Conservation (phyloP, 1,140 invertebrate species). For the Pinna nobilis region DNA sequence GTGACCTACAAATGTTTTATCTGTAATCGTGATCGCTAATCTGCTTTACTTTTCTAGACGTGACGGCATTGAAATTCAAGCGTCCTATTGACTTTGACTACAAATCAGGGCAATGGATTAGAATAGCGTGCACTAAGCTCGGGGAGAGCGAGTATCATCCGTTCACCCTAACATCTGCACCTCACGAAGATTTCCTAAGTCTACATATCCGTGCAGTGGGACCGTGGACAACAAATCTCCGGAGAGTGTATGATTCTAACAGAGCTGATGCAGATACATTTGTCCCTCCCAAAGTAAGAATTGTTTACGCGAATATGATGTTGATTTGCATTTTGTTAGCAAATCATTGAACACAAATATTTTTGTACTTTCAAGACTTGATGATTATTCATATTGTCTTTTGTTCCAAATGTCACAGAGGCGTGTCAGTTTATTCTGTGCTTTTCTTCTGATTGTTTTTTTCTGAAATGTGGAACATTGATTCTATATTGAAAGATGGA, state of each 20-base stretch:
- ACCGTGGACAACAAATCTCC: constrained; percentile 98
- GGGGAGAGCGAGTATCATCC: constrained; percentile 96
- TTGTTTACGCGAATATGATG: background rate
- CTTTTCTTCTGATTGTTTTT: no score
- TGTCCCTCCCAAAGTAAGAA: constrained; percentile 78
- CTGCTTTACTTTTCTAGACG: constrained; percentile 68
- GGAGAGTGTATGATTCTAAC: constrained; percentile 97
- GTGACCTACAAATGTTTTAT: background rate
- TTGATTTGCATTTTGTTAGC: background rate
- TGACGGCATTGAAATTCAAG: constrained; percentile 77
- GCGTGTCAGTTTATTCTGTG: background rate
- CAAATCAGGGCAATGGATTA: constrained; percentile 90
- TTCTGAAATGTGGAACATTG: no score
- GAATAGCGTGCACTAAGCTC: constrained; percentile 93
- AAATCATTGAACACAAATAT: background rate
- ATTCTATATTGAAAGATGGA: no score
- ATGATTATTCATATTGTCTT: background rate
- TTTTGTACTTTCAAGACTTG: background rate
- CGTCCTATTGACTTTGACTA: constrained; percentile 97
- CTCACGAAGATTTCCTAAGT: constrained; percentile 96
- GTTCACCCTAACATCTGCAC: constrained; percentile 97
- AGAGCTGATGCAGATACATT: constrained; percentile 88
- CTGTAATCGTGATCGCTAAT: background rate
- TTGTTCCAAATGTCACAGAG: background rate
- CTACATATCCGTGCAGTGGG: constrained; percentile 94